A percentile compares a stretch with the other conserved stretches of the same genome.
Conservation (phyloP, 2,888 invertebrate genomes). For the Lasioglossum figueresi region DNA sequence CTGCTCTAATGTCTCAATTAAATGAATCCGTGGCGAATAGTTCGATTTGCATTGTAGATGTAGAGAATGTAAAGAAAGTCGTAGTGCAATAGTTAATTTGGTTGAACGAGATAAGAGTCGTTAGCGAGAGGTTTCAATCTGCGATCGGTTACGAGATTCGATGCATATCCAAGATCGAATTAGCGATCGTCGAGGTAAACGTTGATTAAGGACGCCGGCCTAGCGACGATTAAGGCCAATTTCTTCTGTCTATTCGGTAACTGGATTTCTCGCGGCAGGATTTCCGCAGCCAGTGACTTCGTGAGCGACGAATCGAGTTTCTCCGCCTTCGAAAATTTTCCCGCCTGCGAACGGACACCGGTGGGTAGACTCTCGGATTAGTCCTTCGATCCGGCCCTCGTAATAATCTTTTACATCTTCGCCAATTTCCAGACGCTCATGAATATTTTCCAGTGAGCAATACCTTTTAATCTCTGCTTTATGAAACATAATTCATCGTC, state of each 20-base stretch:
- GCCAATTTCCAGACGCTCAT: not conserved
- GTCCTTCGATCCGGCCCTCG: not conserved
- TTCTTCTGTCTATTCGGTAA: slow-evolving; percentile 57
- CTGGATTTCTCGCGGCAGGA: slow-evolving; percentile 50
- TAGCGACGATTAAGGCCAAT: slow-evolving; percentile 58
- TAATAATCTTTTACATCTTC: not conserved
- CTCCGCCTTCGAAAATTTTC: slow-evolving; percentile 28
- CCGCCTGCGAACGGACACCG: slow-evolving; percentile 15
- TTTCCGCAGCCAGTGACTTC: slow-evolving; percentile 47
- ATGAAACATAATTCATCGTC: not conserved
- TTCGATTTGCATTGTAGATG: not conserved
- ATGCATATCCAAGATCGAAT: slow-evolving; percentile 28
- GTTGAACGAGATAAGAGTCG: not conserved
- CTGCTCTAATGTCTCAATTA: not conserved
- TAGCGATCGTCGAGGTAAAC: slow-evolving; percentile 25
- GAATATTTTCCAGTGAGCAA: not conserved
- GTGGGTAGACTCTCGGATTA: not conserved
- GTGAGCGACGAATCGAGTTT: slow-evolving; percentile 41
- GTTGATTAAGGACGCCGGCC: slow-evolving; percentile 43
- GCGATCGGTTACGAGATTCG: slow-evolving; percentile 23
- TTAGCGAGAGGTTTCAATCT: not conserved
- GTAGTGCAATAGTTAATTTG: not conserved
- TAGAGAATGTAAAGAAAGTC: not conserved
- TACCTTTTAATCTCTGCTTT: not conserved
- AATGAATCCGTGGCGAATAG: not conserved